Conservation (phyloP, 2,113 vertebrate species). For the Chunga burmeisteri region DNA sequence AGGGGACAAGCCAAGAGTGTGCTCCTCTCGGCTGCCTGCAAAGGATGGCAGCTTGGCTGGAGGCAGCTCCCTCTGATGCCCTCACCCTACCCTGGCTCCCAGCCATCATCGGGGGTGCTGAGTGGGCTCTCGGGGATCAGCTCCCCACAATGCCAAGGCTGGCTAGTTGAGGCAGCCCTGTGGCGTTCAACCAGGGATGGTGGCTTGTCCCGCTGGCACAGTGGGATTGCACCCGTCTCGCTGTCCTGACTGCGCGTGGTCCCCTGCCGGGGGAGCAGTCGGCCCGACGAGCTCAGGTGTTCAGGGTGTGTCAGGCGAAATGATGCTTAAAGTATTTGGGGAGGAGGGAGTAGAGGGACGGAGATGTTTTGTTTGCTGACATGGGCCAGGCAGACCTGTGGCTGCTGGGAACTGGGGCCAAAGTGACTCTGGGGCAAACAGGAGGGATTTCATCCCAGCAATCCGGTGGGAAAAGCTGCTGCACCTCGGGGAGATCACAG, state of each 20-base stretch:
- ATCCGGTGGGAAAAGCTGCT: not conserved
- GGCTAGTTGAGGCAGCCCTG: not conserved
- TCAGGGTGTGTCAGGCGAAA: not conserved
- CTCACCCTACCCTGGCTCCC: fast-evolving
- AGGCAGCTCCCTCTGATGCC: not conserved
- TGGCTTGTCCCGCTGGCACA: not conserved
- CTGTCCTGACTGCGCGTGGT: fast-evolving
- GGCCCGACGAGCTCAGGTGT: not conserved
- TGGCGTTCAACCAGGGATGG: fast-evolving
- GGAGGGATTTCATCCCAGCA: not conserved
- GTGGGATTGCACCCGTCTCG: fast-evolving
- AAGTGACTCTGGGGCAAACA: not conserved
- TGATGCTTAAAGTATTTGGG: not conserved
- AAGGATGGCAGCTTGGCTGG: not conserved
- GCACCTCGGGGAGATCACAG: not conserved
- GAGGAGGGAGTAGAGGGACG: not conserved
- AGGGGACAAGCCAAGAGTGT: not conserved
- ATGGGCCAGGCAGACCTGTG: not conserved
- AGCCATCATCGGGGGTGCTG: fast-evolving
- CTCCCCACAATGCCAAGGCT: not conserved
- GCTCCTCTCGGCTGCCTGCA: not conserved
- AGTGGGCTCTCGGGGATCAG: not conserved
- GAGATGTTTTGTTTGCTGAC: not conserved
- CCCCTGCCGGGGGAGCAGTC: not conserved
- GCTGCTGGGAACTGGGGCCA: not conserved